A percentile compares a stretch with the other conserved stretches of the same genome.
These are phyloP conservation scores for Leistus spinibarbis DNA, from an alignment of 2,888 invertebrate genomes.

Conservation along the genomic window DNA sequence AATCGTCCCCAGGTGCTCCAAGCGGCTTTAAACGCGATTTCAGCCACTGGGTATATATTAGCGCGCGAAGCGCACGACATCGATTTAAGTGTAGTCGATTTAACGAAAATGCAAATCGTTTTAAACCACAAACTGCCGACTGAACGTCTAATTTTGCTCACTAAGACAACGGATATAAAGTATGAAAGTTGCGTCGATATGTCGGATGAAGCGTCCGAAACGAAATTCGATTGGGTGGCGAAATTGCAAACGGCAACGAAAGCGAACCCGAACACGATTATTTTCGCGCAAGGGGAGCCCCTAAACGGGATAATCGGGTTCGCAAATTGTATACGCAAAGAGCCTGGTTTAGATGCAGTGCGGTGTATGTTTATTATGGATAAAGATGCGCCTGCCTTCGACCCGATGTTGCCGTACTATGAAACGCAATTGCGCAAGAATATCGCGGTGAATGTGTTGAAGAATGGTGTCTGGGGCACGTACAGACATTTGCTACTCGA, in stretches of 20 bases:
- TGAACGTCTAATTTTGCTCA: slow-evolving; percentile 63
- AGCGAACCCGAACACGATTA: slow-evolving; percentile 64
- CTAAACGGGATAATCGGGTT: slow-evolving; percentile 85
- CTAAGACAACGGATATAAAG: slow-evolving; percentile 58
- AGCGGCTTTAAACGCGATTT: slow-evolving; percentile 59
- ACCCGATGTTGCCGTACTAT: slow-evolving; percentile 68
- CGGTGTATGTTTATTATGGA: slow-evolving; percentile 68
- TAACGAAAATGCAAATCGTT: slow-evolving; percentile 59
- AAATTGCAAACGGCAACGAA: slow-evolving; percentile 53
- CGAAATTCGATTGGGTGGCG: slow-evolving; percentile 62
- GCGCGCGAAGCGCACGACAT: slow-evolving; percentile 64
- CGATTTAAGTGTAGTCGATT: slow-evolving; percentile 56
- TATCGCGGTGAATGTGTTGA: slow-evolving; percentile 78
- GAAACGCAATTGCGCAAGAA: slow-evolving; percentile 71
- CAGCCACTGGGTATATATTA: slow-evolving; percentile 66
- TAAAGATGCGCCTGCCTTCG: slow-evolving; percentile 68
- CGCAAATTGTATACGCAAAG: slow-evolving; percentile 82
- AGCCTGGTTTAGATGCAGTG: slow-evolving; percentile 64
- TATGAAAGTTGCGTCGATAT: slow-evolving; percentile 61
- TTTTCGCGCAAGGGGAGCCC: slow-evolving; percentile 67
- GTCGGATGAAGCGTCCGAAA: slow-evolving; percentile 50
- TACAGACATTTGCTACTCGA: slow-evolving; percentile 80
- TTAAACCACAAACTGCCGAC: slow-evolving; percentile 59
- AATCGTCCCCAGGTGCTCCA: slow-evolving; percentile 60
- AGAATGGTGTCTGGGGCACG: slow-evolving; percentile 65